phyloP scores from a whole-genome alignment of 1,140 invertebrate species.

The Gryon sp. region DNA sequence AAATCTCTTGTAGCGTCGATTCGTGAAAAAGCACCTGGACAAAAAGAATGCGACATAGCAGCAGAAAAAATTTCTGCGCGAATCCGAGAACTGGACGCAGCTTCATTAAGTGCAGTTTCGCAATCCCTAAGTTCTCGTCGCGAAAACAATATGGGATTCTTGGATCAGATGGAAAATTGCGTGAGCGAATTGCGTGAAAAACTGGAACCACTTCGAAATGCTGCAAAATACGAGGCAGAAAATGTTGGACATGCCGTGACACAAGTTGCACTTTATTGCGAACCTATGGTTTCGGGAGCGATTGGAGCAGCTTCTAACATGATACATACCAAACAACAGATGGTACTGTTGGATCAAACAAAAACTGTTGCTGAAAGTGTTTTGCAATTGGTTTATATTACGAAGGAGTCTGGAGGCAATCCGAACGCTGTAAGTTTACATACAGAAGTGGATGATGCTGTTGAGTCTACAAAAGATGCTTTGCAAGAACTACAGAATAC shows the following conservation, averaged over 20 bases:
- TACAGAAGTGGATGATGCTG: constrained; percentile 90
- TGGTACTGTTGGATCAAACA: constrained; percentile 92
- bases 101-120: constrained; percentile 91
- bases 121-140: constrained; percentile 87
- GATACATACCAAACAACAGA: constrained; percentile 93
- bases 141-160: constrained; percentile 89
- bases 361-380: constrained; percentile 96
- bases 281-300: constrained; percentile 89
- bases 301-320: constrained; percentile 95
- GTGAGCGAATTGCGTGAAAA: constrained; percentile 88
- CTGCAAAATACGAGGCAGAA: constrained; percentile 95
- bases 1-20: constrained; percentile 95
- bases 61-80: constrained; percentile 88
- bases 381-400: constrained; percentile 90
- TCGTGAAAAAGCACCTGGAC: constrained; percentile 96
- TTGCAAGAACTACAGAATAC: constrained; percentile 89
- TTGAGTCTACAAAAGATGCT: constrained; percentile 88
- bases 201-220: constrained; percentile 88
- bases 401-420: constrained; percentile 96
- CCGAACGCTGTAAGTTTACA: constrained; percentile 90
- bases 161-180: constrained; percentile 87
- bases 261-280: constrained; percentile 90
- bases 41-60: constrained; percentile 93
- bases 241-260: constrained; percentile 93
- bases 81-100: constrained; percentile 91